Evolutionary conservation across 2,797 vertebrate genomes (phyloP).

Genomic region (Enteromius anoplus): DNA sequence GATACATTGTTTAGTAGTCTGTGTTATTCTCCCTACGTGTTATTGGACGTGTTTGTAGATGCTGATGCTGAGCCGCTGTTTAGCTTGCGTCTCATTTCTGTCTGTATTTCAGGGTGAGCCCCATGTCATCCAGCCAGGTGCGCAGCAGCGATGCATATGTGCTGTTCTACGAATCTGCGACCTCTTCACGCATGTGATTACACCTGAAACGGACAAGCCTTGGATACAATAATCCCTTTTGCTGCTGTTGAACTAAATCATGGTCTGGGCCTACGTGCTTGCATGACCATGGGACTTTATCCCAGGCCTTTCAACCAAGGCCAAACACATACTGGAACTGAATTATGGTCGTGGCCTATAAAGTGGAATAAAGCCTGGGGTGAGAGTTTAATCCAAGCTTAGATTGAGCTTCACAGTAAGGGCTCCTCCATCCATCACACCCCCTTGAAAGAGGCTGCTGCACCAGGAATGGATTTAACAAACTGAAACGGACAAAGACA

Average conservation of each 20-base stretch:
- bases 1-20: not conserved
- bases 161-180: conserved; percentile 91
- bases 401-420: conserved; percentile 44
- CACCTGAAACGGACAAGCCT: conserved; percentile 45
- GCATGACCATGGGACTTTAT: not conserved
- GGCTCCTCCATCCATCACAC: conserved; percentile 50
- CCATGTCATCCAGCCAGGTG: conserved; percentile 91
- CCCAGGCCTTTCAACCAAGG: conserved; percentile 17
- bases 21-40: not conserved
- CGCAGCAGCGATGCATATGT: conserved; percentile 94
- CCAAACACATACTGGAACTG: not conserved
- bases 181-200: conserved; percentile 83
- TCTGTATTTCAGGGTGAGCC: conserved; percentile 83
- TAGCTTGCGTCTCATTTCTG: conserved; percentile 14
- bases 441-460: conserved; percentile 40
- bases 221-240: conserved; percentile 5
- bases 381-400: conserved; percentile 17
- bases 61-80: not conserved
- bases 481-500: conserved; percentile 22
- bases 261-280: conserved; percentile 22
- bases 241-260: conserved; percentile 6
- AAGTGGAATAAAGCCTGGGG: conserved; percentile 37
- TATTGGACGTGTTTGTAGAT: not conserved
- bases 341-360: conserved; percentile 23
- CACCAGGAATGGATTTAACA: conserved; percentile 34